These are phyloP conservation scores for Chamaetylas fuelleborni DNA, from an alignment of 2,113 vertebrate genomes.

Conservation along the genomic window DNA sequence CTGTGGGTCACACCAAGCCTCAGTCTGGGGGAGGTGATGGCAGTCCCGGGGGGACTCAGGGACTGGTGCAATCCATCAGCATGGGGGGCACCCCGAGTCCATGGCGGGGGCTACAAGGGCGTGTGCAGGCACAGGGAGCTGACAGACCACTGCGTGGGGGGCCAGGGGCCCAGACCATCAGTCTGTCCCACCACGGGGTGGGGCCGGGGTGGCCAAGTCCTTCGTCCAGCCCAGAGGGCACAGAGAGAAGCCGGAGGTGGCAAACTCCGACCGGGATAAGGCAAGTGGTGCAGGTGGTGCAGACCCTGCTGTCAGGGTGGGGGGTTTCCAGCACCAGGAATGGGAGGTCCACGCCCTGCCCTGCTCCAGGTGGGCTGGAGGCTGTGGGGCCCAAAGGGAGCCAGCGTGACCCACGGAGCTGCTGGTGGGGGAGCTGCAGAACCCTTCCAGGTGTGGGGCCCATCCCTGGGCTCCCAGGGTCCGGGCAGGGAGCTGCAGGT, in stretches of 20 bases:
- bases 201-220: fast-evolving
- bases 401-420: fast-evolving
- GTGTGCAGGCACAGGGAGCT: not conserved
- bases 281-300: not conserved
- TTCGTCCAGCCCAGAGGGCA: fast-evolving
- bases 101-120: fast-evolving
- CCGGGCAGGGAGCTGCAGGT: not conserved
- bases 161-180: not conserved
- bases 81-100: not conserved
- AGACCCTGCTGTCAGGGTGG: not conserved
- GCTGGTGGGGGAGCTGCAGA: not conserved
- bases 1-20: not conserved
- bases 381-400: not conserved
- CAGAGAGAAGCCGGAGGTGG: not conserved
- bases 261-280: not conserved
- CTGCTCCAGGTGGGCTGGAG: not conserved
- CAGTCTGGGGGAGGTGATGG: not conserved
- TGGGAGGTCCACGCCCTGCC: not conserved
- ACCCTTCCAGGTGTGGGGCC: not conserved
- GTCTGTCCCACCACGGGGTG: not conserved
- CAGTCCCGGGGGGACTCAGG: not conserved
- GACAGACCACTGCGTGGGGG: fast-evolving
- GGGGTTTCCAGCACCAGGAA: not conserved
- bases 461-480: not conserved
- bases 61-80: fast-evolving